Percentiles rank a stretch among this genome's conserved stretches.
These are phyloP conservation scores for Polypedilum pembai DNA, from an alignment of 1,140 invertebrate species.

Conservation along the genomic window DNA sequence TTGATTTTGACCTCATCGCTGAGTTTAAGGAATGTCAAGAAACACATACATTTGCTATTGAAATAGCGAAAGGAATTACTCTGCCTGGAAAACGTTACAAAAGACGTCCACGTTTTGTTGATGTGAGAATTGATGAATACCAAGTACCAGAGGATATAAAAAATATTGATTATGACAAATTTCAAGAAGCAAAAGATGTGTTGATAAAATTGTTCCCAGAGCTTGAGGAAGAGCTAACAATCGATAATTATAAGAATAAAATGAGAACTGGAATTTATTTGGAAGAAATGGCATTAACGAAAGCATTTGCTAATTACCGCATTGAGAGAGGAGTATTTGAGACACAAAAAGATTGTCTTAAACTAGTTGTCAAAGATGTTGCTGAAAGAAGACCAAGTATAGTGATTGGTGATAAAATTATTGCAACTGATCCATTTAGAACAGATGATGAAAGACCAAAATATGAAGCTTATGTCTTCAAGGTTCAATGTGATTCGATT, in stretches of 20 bases:
- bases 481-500: slow-evolving; percentile 57
- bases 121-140: slow-evolving; percentile 47
- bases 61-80: neutral
- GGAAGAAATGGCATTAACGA: slow-evolving; percentile 63
- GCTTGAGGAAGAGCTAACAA: slow-evolving; percentile 45
- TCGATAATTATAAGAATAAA: slow-evolving; percentile 52
- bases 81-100: neutral
- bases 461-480: slow-evolving; percentile 73
- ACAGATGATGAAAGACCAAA: slow-evolving; percentile 35
- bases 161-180: slow-evolving; percentile 44
- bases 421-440: slow-evolving; percentile 48
- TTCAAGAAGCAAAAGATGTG: slow-evolving; percentile 39
- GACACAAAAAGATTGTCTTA: slow-evolving; percentile 57
- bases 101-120: slow-evolving; percentile 46
- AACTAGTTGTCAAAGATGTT: slow-evolving; percentile 68
- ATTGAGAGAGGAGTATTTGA: slow-evolving; percentile 56
- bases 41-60: neutral
- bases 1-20: neutral
- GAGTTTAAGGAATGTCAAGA: neutral
- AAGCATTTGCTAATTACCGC: slow-evolving; percentile 64
- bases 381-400: slow-evolving; percentile 78
- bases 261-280: slow-evolving; percentile 67
- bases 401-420: slow-evolving; percentile 67
- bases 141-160: slow-evolving; percentile 52
- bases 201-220: slow-evolving; percentile 40